Evolutionary conservation across 1,140 invertebrate species (phyloP).

Genomic region (Drosophila seguyi): DNA sequence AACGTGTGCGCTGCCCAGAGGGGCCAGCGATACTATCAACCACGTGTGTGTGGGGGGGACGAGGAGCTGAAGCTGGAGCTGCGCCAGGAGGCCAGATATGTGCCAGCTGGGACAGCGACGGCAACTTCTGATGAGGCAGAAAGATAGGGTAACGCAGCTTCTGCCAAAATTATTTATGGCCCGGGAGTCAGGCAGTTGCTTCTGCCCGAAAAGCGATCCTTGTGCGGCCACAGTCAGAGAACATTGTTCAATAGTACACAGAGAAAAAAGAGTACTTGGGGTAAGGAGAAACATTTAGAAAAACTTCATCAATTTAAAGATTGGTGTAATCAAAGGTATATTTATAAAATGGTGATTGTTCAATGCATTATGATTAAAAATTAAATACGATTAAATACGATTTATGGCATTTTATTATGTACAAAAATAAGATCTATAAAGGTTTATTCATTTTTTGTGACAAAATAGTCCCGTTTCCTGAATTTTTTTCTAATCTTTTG

Average conservation of each 20-base stretch:
- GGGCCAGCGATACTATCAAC: constrained; percentile 52
- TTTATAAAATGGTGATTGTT: too few species aligned
- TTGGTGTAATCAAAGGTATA: background rate
- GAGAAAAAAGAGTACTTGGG: background rate
- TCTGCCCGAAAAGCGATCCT: background rate
- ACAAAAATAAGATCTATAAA: too few species aligned
- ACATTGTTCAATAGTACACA: background rate
- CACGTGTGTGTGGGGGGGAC: constrained; percentile 53
- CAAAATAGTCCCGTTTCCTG: too few species aligned
- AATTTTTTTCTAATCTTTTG: too few species aligned
- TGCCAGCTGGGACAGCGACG: constrained; percentile 21
- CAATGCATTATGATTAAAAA: too few species aligned
- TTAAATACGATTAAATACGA: too few species aligned
- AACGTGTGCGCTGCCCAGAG: constrained; percentile 29
- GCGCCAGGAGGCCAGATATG: constrained; percentile 37
- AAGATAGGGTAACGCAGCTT: constrained; percentile 5
- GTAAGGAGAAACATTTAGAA: too few species aligned
- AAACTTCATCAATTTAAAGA: background rate
- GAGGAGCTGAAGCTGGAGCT: background rate
- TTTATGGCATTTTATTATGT: too few species aligned
- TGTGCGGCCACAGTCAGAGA: background rate
- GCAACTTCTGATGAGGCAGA: constrained; percentile 15
- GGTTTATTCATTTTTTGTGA: too few species aligned
- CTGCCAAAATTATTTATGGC: constrained; percentile 17
- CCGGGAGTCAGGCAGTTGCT: background rate